These are phyloP conservation scores for Arctopsyche grandis DNA, from an alignment of 1,140 invertebrate genomes.

Conservation along the genomic window DNA sequence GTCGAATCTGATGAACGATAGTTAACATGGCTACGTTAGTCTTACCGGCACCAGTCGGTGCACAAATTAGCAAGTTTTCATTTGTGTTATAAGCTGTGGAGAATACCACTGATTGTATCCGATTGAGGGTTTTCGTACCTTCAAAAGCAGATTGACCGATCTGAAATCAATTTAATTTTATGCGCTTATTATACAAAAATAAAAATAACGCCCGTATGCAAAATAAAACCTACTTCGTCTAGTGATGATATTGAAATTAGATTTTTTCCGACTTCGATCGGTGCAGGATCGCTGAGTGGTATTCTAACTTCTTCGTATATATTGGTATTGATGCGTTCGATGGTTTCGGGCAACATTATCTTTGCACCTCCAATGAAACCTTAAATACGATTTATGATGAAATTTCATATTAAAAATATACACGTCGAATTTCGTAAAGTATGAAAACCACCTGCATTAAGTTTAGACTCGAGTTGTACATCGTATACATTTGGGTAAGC, in stretches of 20 bases:
- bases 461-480: slow-evolving; percentile 74
- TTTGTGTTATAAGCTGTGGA: slow-evolving; percentile 95
- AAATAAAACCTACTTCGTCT: slow-evolving; percentile 73
- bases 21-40: slow-evolving; percentile 98
- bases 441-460: slow-evolving; percentile 66
- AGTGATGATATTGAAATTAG: slow-evolving; percentile 77
- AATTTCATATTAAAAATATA: neutral
- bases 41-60: slow-evolving; percentile 96
- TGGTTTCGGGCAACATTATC: slow-evolving; percentile 82
- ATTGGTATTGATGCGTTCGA: slow-evolving; percentile 75
- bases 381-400: slow-evolving; percentile 56
- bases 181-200: neutral
- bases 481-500: slow-evolving; percentile 90
- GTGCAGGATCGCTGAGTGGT: slow-evolving; percentile 76
- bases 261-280: slow-evolving; percentile 74
- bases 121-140: slow-evolving; percentile 87
- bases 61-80: slow-evolving; percentile 96
- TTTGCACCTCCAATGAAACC: slow-evolving; percentile 84
- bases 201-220: neutral
- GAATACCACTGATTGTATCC: slow-evolving; percentile 96
- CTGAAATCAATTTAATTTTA: slow-evolving; percentile 58
- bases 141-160: slow-evolving; percentile 88
- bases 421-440: neutral
- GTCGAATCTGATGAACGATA: slow-evolving; percentile 89
- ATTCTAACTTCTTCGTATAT: slow-evolving; percentile 90